Evolutionary conservation across 1,140 invertebrate genomes (phyloP).

Genomic region (Aporrectodea caliginosa): DNA sequence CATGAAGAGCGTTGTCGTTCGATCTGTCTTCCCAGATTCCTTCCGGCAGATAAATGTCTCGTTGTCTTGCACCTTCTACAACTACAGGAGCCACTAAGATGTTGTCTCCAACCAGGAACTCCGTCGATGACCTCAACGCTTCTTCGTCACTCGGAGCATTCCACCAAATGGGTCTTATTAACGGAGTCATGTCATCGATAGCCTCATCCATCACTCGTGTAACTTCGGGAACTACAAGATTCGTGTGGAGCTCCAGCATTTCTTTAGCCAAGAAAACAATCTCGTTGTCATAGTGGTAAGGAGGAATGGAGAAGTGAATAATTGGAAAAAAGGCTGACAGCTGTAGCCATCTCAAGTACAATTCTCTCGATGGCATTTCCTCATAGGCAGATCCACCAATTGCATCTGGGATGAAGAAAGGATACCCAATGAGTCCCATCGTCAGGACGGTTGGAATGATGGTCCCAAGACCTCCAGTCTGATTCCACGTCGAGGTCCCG

Average conservation of each 20-base stretch:
- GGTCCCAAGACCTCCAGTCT: conserved; percentile 74
- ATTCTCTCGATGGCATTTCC: conserved; percentile 65
- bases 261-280: conserved; percentile 64
- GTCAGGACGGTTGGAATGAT: conserved; percentile 74
- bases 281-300: conserved; percentile 78
- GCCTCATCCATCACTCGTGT: conserved; percentile 60
- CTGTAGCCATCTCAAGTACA: conserved; percentile 85
- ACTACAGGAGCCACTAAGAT: conserved; percentile 78
- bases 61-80: conserved; percentile 60
- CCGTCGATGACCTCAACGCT: conserved; percentile 59
- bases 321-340: conserved; percentile 78
- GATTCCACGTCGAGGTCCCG: conserved; percentile 75
- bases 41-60: conserved; percentile 29
- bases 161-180: conserved; percentile 20
- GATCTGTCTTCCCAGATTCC: conserved; percentile 24
- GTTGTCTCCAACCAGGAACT: conserved; percentile 76
- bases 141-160: conserved; percentile 14
- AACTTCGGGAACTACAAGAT: conserved; percentile 63
- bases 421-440: conserved; percentile 80
- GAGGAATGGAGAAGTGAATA: conserved; percentile 81
- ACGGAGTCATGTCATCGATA: not conserved
- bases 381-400: conserved; percentile 61
- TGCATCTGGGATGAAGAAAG: conserved; percentile 82
- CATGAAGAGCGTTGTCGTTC: conserved; percentile 8
- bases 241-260: conserved; percentile 66